These are phyloP conservation scores for Sinella curviseta DNA, from an alignment of 1,140 invertebrate species.

Conservation along the genomic window DNA sequence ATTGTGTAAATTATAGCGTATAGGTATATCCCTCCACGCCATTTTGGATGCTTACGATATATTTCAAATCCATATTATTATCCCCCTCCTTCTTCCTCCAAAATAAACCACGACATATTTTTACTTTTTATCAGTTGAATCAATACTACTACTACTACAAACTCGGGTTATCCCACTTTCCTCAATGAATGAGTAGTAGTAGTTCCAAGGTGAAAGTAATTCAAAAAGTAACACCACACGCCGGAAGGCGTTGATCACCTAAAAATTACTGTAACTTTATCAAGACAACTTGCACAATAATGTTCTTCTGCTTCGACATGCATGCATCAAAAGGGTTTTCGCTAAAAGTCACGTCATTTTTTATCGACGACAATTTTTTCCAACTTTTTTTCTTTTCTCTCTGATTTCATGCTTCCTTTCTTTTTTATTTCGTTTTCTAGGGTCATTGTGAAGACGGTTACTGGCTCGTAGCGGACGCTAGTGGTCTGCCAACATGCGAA, in stretches of 20 bases:
- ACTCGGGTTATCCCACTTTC: neutral
- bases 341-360: neutral
- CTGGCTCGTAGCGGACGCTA: slow-evolving; percentile 47
- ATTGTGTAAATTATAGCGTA: no score
- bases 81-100: no score
- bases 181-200: neutral
- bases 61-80: no score
- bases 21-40: no score
- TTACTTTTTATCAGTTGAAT: neutral
- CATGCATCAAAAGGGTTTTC: neutral
- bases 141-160: no score
- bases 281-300: neutral
- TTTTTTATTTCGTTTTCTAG: neutral
- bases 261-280: slow-evolving; percentile 15
- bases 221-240: neutral
- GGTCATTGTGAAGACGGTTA: slow-evolving; percentile 27
- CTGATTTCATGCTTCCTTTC: neutral
- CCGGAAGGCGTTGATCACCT: slow-evolving; percentile 15
- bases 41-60: no score
- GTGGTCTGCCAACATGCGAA: slow-evolving; percentile 46
- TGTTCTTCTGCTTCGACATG: neutral
- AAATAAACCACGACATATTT: no score
- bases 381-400: neutral
- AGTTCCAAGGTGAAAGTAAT: slow-evolving; percentile 1
- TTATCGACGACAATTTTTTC: neutral